A percentile compares a stretch with the other conserved stretches of the same genome.
Conservation (phyloP, 2,888 invertebrate genomes). For the Microctonus brassicae region DNA sequence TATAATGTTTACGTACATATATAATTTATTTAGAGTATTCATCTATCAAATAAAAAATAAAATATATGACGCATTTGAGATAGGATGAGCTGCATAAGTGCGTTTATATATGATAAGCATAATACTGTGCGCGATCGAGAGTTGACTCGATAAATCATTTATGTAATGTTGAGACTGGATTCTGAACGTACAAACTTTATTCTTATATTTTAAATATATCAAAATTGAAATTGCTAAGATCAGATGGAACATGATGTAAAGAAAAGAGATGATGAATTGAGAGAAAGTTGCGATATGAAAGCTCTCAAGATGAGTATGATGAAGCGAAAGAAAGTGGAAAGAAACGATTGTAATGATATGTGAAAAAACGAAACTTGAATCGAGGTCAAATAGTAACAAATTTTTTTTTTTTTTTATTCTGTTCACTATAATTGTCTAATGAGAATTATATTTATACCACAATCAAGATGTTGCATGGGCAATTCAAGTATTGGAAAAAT, state of each 20-base stretch:
- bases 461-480: neutral
- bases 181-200: constrained; percentile 58
- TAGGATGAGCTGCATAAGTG: neutral
- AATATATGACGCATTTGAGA: neutral
- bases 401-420: neutral
- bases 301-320: neutral
- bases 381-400: neutral
- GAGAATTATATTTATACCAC: neutral
- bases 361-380: constrained; percentile 15
- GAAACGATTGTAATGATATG: neutral
- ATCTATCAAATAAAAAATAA: neutral
- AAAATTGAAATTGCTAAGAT: constrained; percentile 22
- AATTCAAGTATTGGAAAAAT: neutral
- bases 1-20: no score
- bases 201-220: constrained; percentile 35
- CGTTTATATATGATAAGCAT: neutral
- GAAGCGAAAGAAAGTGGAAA: neutral
- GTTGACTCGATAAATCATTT: constrained; percentile 38
- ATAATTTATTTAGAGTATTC: neutral
- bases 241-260: constrained; percentile 19
- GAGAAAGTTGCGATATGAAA: neutral
- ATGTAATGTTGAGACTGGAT: constrained; percentile 59
- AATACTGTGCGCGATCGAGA: constrained; percentile 36
- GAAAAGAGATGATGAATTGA: constrained; percentile 25
- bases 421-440: neutral